Evolutionary conservation across 2,888 invertebrate species (phyloP).

Genomic region (Stegana nigrithorax): DNA sequence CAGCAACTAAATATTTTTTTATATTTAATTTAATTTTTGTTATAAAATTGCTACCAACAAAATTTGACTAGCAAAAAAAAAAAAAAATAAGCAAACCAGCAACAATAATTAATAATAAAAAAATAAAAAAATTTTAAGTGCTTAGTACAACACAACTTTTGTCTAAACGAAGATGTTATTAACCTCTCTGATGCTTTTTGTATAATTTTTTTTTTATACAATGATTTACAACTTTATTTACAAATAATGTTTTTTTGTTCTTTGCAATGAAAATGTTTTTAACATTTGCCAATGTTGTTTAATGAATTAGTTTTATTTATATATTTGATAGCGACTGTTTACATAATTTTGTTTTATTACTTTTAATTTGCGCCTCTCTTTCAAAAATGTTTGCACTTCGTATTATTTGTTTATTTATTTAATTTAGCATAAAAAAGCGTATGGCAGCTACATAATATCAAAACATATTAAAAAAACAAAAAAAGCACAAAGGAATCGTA

Average conservation of each 20-base stretch:
- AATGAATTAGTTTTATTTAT: slow-evolving; percentile 25
- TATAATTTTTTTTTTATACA: slow-evolving; percentile 22
- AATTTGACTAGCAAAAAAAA: slow-evolving; percentile 6
- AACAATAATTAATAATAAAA: slow-evolving; percentile 16
- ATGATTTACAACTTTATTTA: slow-evolving; percentile 26
- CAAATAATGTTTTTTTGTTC: background rate
- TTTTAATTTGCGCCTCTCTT: slow-evolving; percentile 11
- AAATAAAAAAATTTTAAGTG: slow-evolving; percentile 20
- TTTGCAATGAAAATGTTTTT: slow-evolving; percentile 21
- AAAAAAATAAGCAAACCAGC: too few relatives aligned
- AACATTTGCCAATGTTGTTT: slow-evolving; percentile 21
- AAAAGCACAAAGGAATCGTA: slow-evolving; percentile 45
- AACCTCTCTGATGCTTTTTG: slow-evolving; percentile 40
- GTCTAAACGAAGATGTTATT: slow-evolving; percentile 51
- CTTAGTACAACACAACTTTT: slow-evolving; percentile 24
- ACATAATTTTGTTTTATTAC: slow-evolving; percentile 3
- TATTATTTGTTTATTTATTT: slow-evolving; percentile 25
- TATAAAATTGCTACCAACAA: slow-evolving; percentile 23
- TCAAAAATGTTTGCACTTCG: too few relatives aligned
- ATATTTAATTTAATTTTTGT: too few relatives aligned
- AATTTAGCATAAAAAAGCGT: slow-evolving; percentile 36
- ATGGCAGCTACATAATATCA: slow-evolving; percentile 21
- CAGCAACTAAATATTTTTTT: slow-evolving; percentile 26
- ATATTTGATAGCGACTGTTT: background rate
- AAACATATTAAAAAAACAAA: slow-evolving; percentile 35